These are phyloP conservation scores for Pycnonotus jocosus DNA, from an alignment of 2,113 vertebrate genomes.

Conservation along the genomic window DNA sequence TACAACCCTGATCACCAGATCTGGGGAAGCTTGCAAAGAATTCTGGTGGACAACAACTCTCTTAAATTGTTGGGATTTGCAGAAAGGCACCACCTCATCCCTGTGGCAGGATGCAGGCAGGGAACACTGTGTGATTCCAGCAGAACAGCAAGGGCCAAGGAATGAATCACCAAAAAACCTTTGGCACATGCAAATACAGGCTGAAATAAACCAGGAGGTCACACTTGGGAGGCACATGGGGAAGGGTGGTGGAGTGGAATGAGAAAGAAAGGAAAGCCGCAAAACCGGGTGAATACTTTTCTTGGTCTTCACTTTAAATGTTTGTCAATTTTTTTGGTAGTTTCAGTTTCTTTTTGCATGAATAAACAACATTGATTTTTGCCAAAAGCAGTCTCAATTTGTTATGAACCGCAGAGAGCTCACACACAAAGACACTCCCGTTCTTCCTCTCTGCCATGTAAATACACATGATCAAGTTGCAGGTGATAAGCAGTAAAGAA, in stretches of 20 bases:
- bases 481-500: neutral
- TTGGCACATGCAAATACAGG: neutral
- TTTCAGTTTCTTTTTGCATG: neutral
- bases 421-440: neutral
- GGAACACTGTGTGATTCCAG: rapidly evolving
- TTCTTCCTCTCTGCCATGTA: neutral
- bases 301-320: neutral
- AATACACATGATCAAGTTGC: neutral
- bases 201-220: neutral
- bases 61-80: neutral
- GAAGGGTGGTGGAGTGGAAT: neutral
- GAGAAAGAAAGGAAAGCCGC: neutral
- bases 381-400: neutral
- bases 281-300: neutral
- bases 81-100: neutral
- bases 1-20: neutral
- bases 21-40: neutral
- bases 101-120: neutral
- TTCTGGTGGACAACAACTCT: neutral
- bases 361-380: neutral
- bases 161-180: neutral
- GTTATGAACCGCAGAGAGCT: neutral
- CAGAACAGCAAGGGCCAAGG: neutral
- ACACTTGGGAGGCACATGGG: neutral
- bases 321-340: neutral